A percentile compares a stretch with the other conserved stretches of the same genome.
Evolutionary conservation across 2,113 vertebrate species (phyloP).

Genomic region (Oplegnathus fasciatus): DNA sequence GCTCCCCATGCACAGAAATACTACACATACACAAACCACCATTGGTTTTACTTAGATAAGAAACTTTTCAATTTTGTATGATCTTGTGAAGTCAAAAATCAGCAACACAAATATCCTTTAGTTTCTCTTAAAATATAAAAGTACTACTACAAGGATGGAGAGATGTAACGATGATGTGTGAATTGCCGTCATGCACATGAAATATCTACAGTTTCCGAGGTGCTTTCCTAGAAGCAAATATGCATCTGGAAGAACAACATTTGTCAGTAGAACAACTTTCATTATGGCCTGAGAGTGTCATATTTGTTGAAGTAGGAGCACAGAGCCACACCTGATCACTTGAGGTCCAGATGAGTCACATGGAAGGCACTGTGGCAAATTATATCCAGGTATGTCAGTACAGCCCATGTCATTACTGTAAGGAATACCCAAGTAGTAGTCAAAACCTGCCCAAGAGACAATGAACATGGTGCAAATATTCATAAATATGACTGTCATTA

Average conservation of each 20-base stretch:
- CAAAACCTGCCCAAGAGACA: conserved; percentile 88
- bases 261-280: neutral
- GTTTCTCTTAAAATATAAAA: neutral
- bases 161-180: neutral
- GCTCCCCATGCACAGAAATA: neutral
- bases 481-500: neutral
- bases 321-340: conserved; percentile 51
- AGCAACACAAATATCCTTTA: neutral
- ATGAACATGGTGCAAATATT: neutral
- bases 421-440: conserved; percentile 94
- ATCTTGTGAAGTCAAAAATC: neutral
- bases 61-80: neutral
- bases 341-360: conserved; percentile 68
- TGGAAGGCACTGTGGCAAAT: conserved; percentile 87
- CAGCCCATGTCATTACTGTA: conserved; percentile 99
- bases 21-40: no score
- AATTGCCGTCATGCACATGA: no score
- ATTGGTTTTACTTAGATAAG: no score
- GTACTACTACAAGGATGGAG: neutral
- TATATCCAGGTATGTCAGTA: conserved; percentile 90
- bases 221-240: neutral
- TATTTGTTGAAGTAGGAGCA: neutral
- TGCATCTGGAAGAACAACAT: neutral
- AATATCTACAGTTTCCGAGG: neutral
- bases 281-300: neutral